A percentile compares a stretch with the other conserved stretches of the same genome.
phyloP scores from a whole-genome alignment of 2,888 invertebrate species.

The Tetropium fuscum region DNA sequence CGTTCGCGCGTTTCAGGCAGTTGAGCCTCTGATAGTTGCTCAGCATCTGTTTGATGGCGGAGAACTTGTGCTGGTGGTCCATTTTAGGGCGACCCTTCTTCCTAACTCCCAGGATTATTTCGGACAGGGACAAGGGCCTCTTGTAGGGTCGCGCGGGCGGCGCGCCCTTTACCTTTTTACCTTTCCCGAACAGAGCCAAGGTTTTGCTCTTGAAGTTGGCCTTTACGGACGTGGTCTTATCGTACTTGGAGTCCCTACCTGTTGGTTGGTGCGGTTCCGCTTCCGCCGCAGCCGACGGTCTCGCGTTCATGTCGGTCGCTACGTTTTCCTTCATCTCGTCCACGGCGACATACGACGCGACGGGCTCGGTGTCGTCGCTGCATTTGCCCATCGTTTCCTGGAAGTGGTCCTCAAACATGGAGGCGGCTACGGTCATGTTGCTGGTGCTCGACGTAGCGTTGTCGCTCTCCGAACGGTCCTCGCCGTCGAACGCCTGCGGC shows the following conservation, averaged over 20 bases:
- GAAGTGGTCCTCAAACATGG: not conserved
- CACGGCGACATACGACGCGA: too few relatives aligned
- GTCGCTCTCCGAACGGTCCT: not conserved
- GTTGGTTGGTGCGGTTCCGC: not conserved
- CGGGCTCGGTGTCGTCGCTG: not conserved
- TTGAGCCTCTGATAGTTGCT: too few relatives aligned
- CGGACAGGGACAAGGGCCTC: slow-evolving; percentile 30
- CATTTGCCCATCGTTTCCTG: not conserved
- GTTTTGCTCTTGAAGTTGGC: not conserved
- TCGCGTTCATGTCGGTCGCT: not conserved
- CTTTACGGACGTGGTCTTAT: not conserved
- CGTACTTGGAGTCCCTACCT: slow-evolving; percentile 1
- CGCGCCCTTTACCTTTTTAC: not conserved
- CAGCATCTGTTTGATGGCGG: slow-evolving; percentile 21
- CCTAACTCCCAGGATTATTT: slow-evolving; percentile 38
- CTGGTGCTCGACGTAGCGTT: not conserved
- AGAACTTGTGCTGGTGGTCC: slow-evolving; percentile 24
- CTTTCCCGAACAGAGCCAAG: slow-evolving; percentile 5
- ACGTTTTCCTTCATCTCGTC: slow-evolving; percentile 23
- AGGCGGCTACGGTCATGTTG: not conserved
- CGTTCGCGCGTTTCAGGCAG: slow-evolving; percentile 25
- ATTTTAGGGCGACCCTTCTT: slow-evolving; percentile 36
- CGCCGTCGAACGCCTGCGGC: not conserved
- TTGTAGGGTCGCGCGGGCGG: not conserved
- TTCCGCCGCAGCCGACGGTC: not conserved